phyloP scores from a whole-genome alignment of 2,113 vertebrate genomes.

The Seriola quinqueradiata region DNA sequence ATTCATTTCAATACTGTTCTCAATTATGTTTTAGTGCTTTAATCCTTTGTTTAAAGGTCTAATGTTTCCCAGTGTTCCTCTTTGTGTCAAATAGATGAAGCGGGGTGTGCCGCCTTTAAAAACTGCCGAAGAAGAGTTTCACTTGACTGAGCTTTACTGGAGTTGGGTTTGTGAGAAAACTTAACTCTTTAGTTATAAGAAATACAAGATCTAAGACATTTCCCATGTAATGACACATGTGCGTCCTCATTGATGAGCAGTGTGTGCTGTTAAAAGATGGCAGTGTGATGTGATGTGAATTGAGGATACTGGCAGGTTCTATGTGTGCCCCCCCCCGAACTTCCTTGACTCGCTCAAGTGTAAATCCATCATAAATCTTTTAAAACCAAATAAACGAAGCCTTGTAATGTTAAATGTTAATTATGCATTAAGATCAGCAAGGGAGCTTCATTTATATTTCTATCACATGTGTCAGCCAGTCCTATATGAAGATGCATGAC shows the following conservation, averaged over 20 bases:
- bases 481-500: conserved; percentile 44
- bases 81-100: conserved; percentile 37
- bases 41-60: conserved; percentile 34
- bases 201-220: background rate
- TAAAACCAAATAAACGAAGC: conserved; percentile 38
- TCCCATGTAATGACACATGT: background rate
- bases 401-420: conserved; percentile 64
- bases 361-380: conserved; percentile 50
- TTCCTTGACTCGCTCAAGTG: conserved; percentile 9
- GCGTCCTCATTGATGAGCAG: too few species aligned
- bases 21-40: conserved; percentile 35
- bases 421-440: conserved; percentile 48
- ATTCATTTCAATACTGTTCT: conserved; percentile 43
- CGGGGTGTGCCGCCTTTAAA: background rate
- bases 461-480: conserved; percentile 30
- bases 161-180: background rate
- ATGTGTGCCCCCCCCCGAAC: background rate
- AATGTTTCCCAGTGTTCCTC: conserved; percentile 41
- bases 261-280: background rate
- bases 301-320: background rate
- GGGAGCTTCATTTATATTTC: conserved; percentile 35
- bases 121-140: conserved; percentile 8
- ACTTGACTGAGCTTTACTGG: conserved; percentile 22
- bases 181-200: background rate
- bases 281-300: background rate